Evolutionary conservation across 2,888 invertebrate species (phyloP), one percentile per base, ranked within the genome.

Genomic region (Lordiphosa andalusiaca): DNA sequence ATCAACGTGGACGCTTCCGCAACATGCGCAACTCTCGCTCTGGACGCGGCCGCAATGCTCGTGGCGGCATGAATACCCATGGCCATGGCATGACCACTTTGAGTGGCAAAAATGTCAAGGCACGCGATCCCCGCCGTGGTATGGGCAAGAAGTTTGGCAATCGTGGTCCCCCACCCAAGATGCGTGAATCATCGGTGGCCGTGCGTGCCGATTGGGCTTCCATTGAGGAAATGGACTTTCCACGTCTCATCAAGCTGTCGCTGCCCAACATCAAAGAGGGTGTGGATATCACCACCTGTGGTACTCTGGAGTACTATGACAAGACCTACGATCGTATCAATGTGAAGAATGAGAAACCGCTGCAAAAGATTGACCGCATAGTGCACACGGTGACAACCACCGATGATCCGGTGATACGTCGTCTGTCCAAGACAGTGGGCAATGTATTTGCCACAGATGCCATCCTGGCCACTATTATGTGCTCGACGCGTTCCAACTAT

Each of bases 371-470:
- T 81, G 98, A 98, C 90, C 95, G 99, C 74, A 95, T 98, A 86
- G 98, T 98, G 92, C 99, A 99, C 91, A 98, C 98, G 69, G 93
- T 95, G 6, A 95, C 95, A 0, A 99, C 99, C 3, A 98, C 98
- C 39, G 98, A 99, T 87, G 99, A 99, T 90, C 99, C 99, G 0
- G 93, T 98, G 55, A 97, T 99, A 87, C 94, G 98, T 87, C 94
- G 96, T 88, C 91, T 98, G 42, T 95, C 96, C 9, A 98, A 98
- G 91, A 96, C 94, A 0, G 94, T 95, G 51, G 98, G 98, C 69
- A 98, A 98, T 76, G 99, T 99, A 30, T 99, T 98, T 89, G 98
- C 98, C 2, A 99, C 99, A 3, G 99, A 99, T 90, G 95, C 98
- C 21, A 99, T 99, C 86, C 90, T 99, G 86, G 98, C 99, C 0